Evolutionary conservation across 2,797 vertebrate species (phyloP).

Genomic region (Champsocephalus gunnari): DNA sequence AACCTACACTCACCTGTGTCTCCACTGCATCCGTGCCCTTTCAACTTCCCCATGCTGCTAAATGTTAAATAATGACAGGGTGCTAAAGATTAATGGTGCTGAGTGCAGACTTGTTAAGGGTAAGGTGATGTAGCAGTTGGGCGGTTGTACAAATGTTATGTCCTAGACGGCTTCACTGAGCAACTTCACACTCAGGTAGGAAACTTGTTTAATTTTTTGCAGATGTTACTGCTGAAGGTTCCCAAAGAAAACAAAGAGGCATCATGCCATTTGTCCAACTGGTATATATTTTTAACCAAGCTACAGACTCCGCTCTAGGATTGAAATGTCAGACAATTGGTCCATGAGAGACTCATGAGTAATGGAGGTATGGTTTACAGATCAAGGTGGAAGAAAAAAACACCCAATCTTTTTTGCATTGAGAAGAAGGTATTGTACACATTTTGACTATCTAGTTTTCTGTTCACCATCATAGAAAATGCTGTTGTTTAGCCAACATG

Average conservation of each 20-base stretch:
- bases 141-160: slow-evolving; percentile 2
- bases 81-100: slow-evolving; percentile 30
- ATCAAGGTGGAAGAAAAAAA: not conserved
- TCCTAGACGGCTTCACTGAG: too few species aligned
- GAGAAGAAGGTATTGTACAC: not conserved
- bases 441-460: not conserved
- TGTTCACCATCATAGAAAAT: not conserved
- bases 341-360: not conserved
- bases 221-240: not conserved
- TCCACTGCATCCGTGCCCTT: slow-evolving; percentile 18
- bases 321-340: not conserved
- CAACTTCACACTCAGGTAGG: too few species aligned
- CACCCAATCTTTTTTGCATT: not conserved
- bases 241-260: not conserved
- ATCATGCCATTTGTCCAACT: not conserved
- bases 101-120: not conserved
- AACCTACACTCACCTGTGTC: slow-evolving; percentile 77
- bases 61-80: slow-evolving; percentile 17
- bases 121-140: slow-evolving; percentile 1
- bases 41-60: slow-evolving; percentile 15
- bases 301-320: not conserved
- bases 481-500: not conserved
- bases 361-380: not conserved
- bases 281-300: not conserved
- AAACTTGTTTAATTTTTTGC: not conserved